Evolutionary conservation across 1,140 invertebrate genomes (phyloP).

Genomic region (Nymphalis io): DNA sequence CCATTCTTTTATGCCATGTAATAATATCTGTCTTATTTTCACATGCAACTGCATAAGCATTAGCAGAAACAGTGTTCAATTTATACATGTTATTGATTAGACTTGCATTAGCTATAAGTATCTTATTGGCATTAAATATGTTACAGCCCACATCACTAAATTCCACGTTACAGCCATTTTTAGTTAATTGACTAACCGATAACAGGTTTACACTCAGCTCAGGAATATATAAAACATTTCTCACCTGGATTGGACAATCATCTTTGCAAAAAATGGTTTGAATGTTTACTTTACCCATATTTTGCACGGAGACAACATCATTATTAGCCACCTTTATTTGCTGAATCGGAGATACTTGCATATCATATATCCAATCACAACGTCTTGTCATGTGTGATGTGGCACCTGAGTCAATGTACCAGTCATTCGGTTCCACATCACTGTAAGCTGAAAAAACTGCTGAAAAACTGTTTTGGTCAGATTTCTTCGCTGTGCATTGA

Average conservation of each 20-base stretch:
- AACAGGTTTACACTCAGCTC: conserved; percentile 42
- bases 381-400: conserved; percentile 6
- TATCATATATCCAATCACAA: neutral
- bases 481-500: conserved; percentile 32
- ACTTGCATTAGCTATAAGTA: neutral
- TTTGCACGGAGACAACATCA: conserved; percentile 38
- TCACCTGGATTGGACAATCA: conserved; percentile 39
- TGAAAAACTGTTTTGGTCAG: conserved; percentile 39
- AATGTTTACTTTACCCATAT: conserved; percentile 45
- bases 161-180: conserved; percentile 43
- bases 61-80: conserved; percentile 25
- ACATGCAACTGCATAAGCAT: conserved; percentile 22
- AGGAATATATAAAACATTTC: conserved; percentile 48
- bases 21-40: conserved; percentile 34
- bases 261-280: conserved; percentile 15
- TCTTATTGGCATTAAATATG: conserved; percentile 16
- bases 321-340: conserved; percentile 42
- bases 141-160: conserved; percentile 36
- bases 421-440: conserved; percentile 27
- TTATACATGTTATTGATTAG: conserved; percentile 41
- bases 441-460: conserved; percentile 27
- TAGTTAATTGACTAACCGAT: conserved; percentile 44
- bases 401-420: conserved; percentile 43
- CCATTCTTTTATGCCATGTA: conserved; percentile 47
- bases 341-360: conserved; percentile 37